Evolutionary conservation across 2,797 vertebrate species (phyloP).

Genomic region (Acanthopagrus latus): DNA sequence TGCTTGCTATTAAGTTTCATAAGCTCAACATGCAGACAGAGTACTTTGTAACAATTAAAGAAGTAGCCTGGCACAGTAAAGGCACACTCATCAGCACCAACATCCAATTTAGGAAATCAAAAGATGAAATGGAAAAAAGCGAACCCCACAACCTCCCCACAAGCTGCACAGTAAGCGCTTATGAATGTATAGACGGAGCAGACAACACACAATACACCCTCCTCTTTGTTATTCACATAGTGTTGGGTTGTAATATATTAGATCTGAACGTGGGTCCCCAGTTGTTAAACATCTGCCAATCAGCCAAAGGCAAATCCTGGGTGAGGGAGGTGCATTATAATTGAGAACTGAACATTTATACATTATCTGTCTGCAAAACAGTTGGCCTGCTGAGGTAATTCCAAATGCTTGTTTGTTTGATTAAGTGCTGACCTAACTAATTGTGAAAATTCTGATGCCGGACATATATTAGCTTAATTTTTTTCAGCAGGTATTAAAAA

Average conservation of each 20-base stretch:
- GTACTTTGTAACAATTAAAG: not conserved
- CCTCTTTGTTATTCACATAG: conserved; percentile 37
- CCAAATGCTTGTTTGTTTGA: conserved; percentile 63
- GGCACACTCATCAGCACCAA: conserved; percentile 5
- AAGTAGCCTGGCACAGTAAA: not conserved
- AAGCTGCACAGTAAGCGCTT: conserved; percentile 2
- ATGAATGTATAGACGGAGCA: conserved; percentile 6
- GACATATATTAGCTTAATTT: conserved; percentile 59
- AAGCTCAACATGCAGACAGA: not conserved
- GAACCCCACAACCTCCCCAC: not conserved
- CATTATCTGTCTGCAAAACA: conserved; percentile 52
- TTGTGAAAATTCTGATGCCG: conserved; percentile 56
- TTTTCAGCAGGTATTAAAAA: conserved; percentile 70
- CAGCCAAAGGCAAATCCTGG: conserved; percentile 52
- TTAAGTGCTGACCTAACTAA: conserved; percentile 65
- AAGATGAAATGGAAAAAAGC: not conserved
- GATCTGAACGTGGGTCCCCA: conserved; percentile 49
- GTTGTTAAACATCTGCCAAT: conserved; percentile 68
- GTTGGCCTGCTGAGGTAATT: conserved; percentile 61
- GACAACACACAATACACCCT: not conserved
- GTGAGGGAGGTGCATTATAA: conserved; percentile 33
- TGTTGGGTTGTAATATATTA: conserved; percentile 34
- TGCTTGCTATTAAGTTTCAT: conserved; percentile 5
- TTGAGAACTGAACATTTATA: conserved; percentile 39
- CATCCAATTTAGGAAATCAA: not conserved